These are phyloP conservation scores for Parnassius mnemosyne DNA, from an alignment of 2,888 invertebrate species.

Conservation along the genomic window DNA sequence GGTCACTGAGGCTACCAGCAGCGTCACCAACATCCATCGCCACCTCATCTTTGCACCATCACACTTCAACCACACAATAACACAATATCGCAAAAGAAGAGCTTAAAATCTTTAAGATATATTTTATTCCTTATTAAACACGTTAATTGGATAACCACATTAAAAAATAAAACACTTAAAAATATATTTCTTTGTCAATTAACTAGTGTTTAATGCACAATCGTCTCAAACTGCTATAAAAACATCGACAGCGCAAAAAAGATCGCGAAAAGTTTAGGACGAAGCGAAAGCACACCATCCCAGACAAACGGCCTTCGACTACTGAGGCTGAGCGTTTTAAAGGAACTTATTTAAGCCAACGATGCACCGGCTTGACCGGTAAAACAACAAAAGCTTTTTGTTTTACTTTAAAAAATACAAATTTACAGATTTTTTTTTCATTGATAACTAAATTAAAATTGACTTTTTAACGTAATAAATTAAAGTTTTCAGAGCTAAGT, in stretches of 20 bases:
- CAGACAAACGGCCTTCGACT: background rate
- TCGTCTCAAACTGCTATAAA: no score
- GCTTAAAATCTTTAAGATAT: background rate
- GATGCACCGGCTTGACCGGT: background rate
- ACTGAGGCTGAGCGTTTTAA: conserved; percentile 7
- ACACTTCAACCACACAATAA: conserved; percentile 36
- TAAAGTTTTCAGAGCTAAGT: no score
- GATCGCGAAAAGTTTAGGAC: conserved; percentile 14
- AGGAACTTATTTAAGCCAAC: background rate
- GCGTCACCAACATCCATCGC: conserved; percentile 47
- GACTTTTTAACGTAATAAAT: no score
- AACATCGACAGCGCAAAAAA: conserved; percentile 14
- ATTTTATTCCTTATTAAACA: no score
- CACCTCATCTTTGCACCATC: conserved; percentile 52
- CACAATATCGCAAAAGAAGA: background rate
- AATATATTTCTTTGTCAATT: no score
- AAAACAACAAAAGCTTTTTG: background rate
- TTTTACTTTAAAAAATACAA: no score
- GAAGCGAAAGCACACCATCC: conserved; percentile 5
- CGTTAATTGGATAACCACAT: no score
- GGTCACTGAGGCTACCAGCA: conserved; percentile 55
- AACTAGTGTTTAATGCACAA: no score
- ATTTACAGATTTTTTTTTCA: no score
- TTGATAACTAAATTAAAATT: no score
- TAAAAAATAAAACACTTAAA: no score